Percentiles rank a stretch among this genome's conserved stretches.
phyloP scores from a whole-genome alignment of 2,797 vertebrate species.

The Antennarius maculatus region DNA sequence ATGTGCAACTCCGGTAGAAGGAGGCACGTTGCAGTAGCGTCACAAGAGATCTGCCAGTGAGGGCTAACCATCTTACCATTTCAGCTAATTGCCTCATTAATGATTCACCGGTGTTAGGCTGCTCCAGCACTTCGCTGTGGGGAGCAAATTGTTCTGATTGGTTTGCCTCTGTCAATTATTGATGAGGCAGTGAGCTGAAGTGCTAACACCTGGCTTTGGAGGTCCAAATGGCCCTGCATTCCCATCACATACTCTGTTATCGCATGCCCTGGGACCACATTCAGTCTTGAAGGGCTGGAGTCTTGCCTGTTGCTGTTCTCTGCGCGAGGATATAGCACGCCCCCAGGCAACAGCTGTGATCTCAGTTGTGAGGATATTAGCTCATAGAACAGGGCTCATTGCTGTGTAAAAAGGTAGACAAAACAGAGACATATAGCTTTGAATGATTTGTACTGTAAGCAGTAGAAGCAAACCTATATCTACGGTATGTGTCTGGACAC shows the following conservation, averaged over 20 bases:
- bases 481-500: background rate
- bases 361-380: constrained; percentile 57
- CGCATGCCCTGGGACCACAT: constrained; percentile 68
- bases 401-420: constrained; percentile 51
- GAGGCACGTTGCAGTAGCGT: constrained; percentile 61
- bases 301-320: constrained; percentile 51
- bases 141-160: constrained; percentile 87
- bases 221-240: constrained; percentile 76
- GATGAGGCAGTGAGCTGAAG: constrained; percentile 84
- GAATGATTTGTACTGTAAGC: constrained; percentile 22
- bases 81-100: constrained; percentile 88
- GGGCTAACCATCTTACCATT: constrained; percentile 82
- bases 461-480: background rate
- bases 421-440: constrained; percentile 25
- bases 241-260: constrained; percentile 74
- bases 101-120: constrained; percentile 84
- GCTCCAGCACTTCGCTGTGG: constrained; percentile 84
- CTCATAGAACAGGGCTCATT: constrained; percentile 46
- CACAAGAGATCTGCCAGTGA: constrained; percentile 72
- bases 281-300: constrained; percentile 46
- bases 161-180: constrained; percentile 87
- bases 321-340: constrained; percentile 56
- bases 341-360: constrained; percentile 62
- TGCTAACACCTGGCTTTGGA: constrained; percentile 83
- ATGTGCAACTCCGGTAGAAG: constrained; percentile 48